A percentile compares a stretch with the other conserved stretches of the same genome.
Evolutionary conservation across 1,140 invertebrate species (phyloP).

Genomic region (Arion vulgaris): DNA sequence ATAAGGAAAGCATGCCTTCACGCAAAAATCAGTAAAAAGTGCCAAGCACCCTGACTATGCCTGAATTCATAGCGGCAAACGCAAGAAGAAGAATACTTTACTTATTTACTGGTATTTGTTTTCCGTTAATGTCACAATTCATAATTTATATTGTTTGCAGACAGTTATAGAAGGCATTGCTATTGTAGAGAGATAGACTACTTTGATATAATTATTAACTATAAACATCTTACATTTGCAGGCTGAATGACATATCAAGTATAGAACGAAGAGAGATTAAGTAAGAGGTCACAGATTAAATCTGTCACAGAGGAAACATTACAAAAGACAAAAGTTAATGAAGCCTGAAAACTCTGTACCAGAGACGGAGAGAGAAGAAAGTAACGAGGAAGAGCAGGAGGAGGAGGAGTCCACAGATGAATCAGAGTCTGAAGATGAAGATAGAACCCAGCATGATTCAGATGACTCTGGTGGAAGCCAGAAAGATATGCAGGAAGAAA

Average conservation of each 20-base stretch:
- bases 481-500: not conserved
- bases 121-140: too few relatives aligned
- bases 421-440: slow-evolving; percentile 4
- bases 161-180: too few relatives aligned
- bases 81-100: too few relatives aligned
- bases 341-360: slow-evolving; percentile 9
- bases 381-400: slow-evolving; percentile 14
- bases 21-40: too few relatives aligned
- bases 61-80: too few relatives aligned
- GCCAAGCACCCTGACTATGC: too few relatives aligned
- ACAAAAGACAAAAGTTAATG: slow-evolving; percentile 15
- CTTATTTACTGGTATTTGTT: too few relatives aligned
- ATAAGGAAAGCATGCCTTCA: too few relatives aligned
- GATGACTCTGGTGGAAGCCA: slow-evolving; percentile 7
- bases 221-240: slow-evolving; percentile 4
- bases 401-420: not conserved
- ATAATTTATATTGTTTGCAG: too few relatives aligned
- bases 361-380: slow-evolving; percentile 7
- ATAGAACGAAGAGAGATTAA: not conserved
- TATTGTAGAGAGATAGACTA: too few relatives aligned
- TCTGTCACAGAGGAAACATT: slow-evolving; percentile 19
- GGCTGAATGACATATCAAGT: slow-evolving; percentile 8
- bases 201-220: not conserved
- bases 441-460: not conserved
- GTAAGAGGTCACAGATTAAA: slow-evolving; percentile 12